phyloP scores from a whole-genome alignment of 2,113 vertebrate genomes.

The Antigone vipio region DNA sequence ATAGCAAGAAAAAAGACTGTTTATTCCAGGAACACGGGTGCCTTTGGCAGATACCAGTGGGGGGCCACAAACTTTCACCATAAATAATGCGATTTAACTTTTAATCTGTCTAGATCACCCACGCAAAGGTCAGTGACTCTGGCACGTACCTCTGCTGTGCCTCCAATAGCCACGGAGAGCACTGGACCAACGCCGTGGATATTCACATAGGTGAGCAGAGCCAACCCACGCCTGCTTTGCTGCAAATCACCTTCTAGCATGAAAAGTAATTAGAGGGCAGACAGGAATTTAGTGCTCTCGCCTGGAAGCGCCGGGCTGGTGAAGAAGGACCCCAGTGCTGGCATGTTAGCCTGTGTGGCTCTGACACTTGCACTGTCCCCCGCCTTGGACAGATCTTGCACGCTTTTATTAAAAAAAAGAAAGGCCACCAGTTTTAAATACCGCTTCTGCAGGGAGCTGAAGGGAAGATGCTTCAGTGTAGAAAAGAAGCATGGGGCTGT shows the following conservation, averaged over 20 bases:
- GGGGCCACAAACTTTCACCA: background rate
- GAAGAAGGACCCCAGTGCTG: background rate
- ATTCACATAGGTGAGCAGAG: conserved; percentile 74
- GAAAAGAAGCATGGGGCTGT: background rate
- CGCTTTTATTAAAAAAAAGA: background rate
- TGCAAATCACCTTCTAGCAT: background rate
- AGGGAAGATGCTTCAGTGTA: background rate
- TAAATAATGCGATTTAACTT: background rate
- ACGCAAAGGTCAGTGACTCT: background rate
- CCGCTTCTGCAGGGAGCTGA: background rate
- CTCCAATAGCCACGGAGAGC: conserved; percentile 76
- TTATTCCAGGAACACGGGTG: background rate
- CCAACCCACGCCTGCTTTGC: background rate
- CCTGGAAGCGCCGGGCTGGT: background rate
- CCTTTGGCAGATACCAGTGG: background rate
- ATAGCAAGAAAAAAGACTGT: background rate
- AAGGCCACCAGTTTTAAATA: background rate
- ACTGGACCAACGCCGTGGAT: conserved; percentile 79
- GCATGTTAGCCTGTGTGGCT: background rate
- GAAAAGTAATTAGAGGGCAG: background rate
- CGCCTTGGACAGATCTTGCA: background rate
- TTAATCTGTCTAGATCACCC: conserved; percentile 28
- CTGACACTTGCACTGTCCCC: background rate
- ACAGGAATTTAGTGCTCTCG: background rate
- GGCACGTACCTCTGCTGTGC: conserved; percentile 84